Evolutionary conservation across 2,797 vertebrate genomes (phyloP).

Genomic region (Rhodeus uyekii): DNA sequence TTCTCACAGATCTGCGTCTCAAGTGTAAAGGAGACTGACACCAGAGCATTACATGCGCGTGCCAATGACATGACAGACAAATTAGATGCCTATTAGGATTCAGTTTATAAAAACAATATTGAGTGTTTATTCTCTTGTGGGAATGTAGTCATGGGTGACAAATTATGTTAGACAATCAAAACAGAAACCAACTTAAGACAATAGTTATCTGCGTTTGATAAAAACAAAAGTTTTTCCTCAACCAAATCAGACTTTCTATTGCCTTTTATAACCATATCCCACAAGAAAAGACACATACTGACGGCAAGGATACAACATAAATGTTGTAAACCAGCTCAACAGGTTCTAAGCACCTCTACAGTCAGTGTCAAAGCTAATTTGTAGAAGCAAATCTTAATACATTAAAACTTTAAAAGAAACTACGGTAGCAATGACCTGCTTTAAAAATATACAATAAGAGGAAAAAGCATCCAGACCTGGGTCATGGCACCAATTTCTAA

Average conservation of each 20-base stretch:
- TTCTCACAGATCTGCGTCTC: background rate
- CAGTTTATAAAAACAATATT: background rate
- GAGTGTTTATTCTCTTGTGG: too few species aligned
- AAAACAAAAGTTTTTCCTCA: background rate
- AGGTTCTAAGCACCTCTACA: background rate
- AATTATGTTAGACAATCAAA: background rate
- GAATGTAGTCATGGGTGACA: background rate
- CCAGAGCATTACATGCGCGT: background rate
- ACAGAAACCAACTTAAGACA: background rate
- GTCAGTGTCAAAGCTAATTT: background rate
- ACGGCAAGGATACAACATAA: background rate
- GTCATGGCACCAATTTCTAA: background rate
- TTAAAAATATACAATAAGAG: too few species aligned
- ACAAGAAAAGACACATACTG: background rate
- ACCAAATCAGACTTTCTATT: background rate
- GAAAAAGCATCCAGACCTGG: background rate
- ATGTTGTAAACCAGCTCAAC: conserved; percentile 22
- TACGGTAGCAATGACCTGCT: too few species aligned
- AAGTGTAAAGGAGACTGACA: background rate
- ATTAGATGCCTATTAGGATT: background rate
- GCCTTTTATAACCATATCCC: background rate
- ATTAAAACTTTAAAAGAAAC: too few species aligned
- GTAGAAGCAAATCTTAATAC: too few species aligned
- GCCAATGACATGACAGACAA: background rate
- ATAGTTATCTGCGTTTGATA: background rate